Evolutionary conservation across 2,113 vertebrate genomes (phyloP).

Genomic region (Hemicordylus capensis): DNA sequence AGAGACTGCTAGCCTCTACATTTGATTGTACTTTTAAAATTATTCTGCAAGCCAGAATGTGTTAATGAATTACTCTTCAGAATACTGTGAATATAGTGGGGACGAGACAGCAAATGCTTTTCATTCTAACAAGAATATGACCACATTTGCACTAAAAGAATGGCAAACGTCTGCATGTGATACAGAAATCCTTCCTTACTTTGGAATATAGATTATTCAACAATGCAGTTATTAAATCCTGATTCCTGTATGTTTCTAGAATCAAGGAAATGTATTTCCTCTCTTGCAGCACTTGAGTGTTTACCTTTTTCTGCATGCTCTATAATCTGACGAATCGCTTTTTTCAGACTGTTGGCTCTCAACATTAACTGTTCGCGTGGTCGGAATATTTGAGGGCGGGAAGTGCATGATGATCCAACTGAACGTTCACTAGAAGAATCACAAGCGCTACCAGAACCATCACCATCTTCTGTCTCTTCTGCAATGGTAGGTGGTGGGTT

Average conservation of each 20-base stretch:
- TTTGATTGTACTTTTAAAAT: no score
- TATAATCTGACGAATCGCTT: slow-evolving; percentile 97
- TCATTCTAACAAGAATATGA: no score
- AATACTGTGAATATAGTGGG: no score
- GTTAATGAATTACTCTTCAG: no score
- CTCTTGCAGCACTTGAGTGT: background rate
- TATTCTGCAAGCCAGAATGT: no score
- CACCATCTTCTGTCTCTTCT: slow-evolving; percentile 87
- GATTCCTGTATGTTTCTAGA: background rate
- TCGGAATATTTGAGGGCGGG: slow-evolving; percentile 86
- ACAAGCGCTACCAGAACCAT: slow-evolving; percentile 66
- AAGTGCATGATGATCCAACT: slow-evolving; percentile 65
- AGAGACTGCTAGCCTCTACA: no score
- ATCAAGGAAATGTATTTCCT: background rate
- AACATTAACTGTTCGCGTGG: slow-evolving; percentile 97
- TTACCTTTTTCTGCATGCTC: slow-evolving; percentile 96
- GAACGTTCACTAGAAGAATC: slow-evolving; percentile 61
- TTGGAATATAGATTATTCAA: background rate
- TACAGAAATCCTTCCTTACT: background rate
- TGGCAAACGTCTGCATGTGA: background rate
- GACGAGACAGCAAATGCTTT: no score
- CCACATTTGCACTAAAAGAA: background rate
- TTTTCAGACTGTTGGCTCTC: slow-evolving; percentile 96
- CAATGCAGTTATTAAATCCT: slow-evolving; percentile 18
- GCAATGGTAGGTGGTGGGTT: slow-evolving; percentile 91